These are phyloP conservation scores for Fissipunctia ypsillon DNA, from an alignment of 2,888 invertebrate genomes.

Conservation along the genomic window DNA sequence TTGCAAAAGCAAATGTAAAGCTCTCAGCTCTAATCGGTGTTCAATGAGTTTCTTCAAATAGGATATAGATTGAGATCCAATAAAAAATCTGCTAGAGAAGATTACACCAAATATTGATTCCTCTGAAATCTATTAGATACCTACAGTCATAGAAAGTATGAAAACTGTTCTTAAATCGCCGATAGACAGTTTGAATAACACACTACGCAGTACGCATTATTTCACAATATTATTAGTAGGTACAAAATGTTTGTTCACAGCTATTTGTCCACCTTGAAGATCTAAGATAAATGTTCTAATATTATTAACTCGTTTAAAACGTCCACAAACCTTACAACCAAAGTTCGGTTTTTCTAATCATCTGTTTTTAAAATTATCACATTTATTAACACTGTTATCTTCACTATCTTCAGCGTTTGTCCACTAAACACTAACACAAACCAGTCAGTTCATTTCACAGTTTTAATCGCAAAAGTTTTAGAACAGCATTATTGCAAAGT, in stretches of 20 bases:
- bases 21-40: background rate
- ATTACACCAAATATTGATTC: constrained; percentile 7
- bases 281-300: constrained; percentile 20
- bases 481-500: constrained; percentile 84
- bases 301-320: constrained; percentile 32
- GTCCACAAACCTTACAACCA: constrained; percentile 53
- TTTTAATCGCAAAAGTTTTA: constrained; percentile 72
- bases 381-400: constrained; percentile 57
- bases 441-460: constrained; percentile 68
- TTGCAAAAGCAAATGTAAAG: background rate
- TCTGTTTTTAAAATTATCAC: constrained; percentile 61
- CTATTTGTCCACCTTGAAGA: constrained; percentile 4
- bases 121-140: background rate
- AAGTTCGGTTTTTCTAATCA: constrained; percentile 40
- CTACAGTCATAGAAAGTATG: background rate
- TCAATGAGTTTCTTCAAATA: background rate
- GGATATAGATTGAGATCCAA: background rate
- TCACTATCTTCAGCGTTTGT: constrained; percentile 54
- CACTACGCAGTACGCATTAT: constrained; percentile 3
- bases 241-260: constrained; percentile 29
- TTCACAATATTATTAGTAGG: constrained; percentile 19
- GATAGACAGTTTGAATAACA: background rate
- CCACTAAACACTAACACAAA: constrained; percentile 68
- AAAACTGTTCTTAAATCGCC: constrained; percentile 1
- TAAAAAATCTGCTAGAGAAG: background rate